A percentile compares a stretch with the other conserved stretches of the same genome.
phyloP scores from a whole-genome alignment of 2,113 vertebrate genomes.

The Noturus placidus region DNA sequence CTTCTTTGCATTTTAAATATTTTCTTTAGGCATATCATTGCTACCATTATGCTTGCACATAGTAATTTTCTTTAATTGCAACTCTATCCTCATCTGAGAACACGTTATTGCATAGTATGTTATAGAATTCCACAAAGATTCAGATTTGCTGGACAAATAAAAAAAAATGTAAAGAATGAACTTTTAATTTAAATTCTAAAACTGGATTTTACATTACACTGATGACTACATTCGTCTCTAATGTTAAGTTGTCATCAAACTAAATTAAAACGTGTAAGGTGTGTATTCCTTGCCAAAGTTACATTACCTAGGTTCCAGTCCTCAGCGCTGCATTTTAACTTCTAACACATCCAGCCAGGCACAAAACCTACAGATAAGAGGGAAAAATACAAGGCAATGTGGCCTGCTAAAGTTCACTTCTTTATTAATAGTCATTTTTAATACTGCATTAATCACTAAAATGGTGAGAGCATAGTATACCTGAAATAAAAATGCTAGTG shows the following conservation, averaged over 20 bases:
- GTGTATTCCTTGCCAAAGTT: not conserved
- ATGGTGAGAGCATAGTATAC: not conserved
- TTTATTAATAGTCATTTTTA: not conserved
- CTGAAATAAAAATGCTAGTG: not conserved
- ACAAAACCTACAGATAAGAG: slow-evolving; percentile 29
- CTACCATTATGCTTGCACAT: not conserved
- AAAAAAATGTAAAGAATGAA: too few species aligned
- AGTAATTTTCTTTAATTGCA: not conserved
- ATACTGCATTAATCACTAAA: not conserved
- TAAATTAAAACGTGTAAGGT: not conserved
- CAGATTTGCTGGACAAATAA: too few species aligned
- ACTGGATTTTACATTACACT: not conserved
- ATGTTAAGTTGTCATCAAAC: not conserved
- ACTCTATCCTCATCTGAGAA: not conserved
- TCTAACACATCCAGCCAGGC: slow-evolving; percentile 3
- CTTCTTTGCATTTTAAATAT: not conserved
- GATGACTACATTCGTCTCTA: not conserved
- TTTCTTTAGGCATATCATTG: not conserved
- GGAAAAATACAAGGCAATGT: not conserved
- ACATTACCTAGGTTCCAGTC: slow-evolving; percentile 7
- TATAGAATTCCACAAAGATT: not conserved
- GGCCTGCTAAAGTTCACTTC: not conserved
- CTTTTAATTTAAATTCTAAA: not conserved
- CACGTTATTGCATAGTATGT: not conserved
- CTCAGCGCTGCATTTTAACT: not conserved